Base-by-base conservation (phyloP, 2,888 invertebrate species). In the Rotaria socialis region DNA sequence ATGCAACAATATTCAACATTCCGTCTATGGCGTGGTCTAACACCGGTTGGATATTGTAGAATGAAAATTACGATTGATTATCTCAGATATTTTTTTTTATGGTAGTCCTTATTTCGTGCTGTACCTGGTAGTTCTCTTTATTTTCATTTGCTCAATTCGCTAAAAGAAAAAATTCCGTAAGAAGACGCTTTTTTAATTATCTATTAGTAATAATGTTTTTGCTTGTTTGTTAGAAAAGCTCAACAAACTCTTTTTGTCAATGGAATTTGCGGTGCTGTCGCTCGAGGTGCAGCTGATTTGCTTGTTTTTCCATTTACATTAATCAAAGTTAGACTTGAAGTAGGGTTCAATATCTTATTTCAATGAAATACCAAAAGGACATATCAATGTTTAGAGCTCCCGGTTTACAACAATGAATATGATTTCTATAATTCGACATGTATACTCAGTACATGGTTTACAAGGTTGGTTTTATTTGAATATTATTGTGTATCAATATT, bases 61-160 rank as follows among this genome's bases (percentile, higher is more conserved):
- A 67, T 67, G 0, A 67, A 16, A 10, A 8, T 10, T 80, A 16
- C 24, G 14, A 24, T 47, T 24, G 67, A 43, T 47, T 47, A 11
- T 43, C 47, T 80, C 47, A 47, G 2, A 2, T 43, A 35, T 80
- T 47, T 43, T 80, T 22, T 8, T 47, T 24, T 8, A 2, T 80
- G 24, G 1, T 47, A 80, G 80, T 85, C 86, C n/a, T 75, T 86
- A 19, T 50, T 85, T 16, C 52, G 86, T 41, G 43, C 86, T 27
- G 80, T 85, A 84, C 86, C 86, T 27, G 86, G 60, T 2, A 75
- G 85, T 80, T 80, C 85, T 60, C 47, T 74, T 85, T 86, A 86
- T 60, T 86, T 86, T 56, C 56, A 56, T 50, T 84, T 60, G 60
- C 75, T 86, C 41, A 75, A 85, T 84, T 84, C 47, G 24, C 1